Base-by-base conservation (phyloP, 1,140 invertebrate species). In the Panagrolaimus sp. region DNA sequence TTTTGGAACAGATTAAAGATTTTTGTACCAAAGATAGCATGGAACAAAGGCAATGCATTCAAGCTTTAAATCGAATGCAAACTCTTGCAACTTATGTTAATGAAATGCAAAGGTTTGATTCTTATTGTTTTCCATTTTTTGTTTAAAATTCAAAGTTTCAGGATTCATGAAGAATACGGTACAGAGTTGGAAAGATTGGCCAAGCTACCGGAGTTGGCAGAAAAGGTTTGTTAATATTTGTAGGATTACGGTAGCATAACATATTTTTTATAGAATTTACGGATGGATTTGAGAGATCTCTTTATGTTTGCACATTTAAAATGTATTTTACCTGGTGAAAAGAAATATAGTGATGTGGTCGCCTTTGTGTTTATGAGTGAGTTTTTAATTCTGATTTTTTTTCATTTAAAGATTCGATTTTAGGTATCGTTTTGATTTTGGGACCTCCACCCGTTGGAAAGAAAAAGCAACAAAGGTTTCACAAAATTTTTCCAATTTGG, bases 41-140 rank as follows among this genome's bases (percentile, higher is more conserved):
- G 77, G 93, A 97, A 86, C 91, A 95, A 85, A 88, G 90, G 78
- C 93, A 79, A 76, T 48, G 46, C 69, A 43, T 43, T 92, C 91
- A 93, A 87, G 91, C 92, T 68, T 86, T 94, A 32, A 91, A 92
- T 83, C 91, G 91, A 70, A 97, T 98, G 94, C 94, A 98, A 84
- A 93, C 95, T 84, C 94, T 97, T 64, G 94, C 94, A 15, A 94
- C 96, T 86, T 94, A 98, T 84, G 96, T 98, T 77, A 98, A 98
- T 85, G 94, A 98, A 87, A 97, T 97, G 94, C 94, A 98, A 87
- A 89, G 94, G 86, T 96, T 98, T 81, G n/a, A n/a, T n/a, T n/a
- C n/a, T n/a, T n/a, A n/a, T n/a, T n/a, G n/a, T n/a, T n/a, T n/a
- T n/a, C n/a, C n/a, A n/a, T n/a, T n/a, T n/a, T n/a, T n/a, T n/a